Base-by-base conservation (phyloP, 2,888 invertebrate species). In the Pammene aurita region DNA sequence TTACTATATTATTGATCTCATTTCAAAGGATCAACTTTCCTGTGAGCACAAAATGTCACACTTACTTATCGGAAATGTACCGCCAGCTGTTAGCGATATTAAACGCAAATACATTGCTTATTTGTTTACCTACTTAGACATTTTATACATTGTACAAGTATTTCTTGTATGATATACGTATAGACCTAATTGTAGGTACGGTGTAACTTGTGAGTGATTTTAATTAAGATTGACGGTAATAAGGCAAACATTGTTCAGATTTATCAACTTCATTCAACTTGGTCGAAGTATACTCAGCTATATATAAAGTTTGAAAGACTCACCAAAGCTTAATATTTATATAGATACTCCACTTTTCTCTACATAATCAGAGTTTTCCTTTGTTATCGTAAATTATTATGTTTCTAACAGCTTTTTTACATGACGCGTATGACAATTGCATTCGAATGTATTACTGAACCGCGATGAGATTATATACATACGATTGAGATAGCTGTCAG, bases 41-140 rank as follows among this genome's bases (percentile, higher is more conserved):
- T 48, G 38, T 10, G 54, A 56, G 35, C 55, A 48, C 57, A 46
- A 67, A 61, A 54, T 63, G 38, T 61, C 62, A 14, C 66, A n/a
- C 4, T 26, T 35, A 66, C 52, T 71, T 73, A 76, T 78, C 75
- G 68, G 74, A 77, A 80, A 78, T 80, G 77, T 72, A 72, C 66
- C 60, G 58, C 60, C 80, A 79, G 76, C 77, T 78, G 78, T 64
- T 64, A 52, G 46, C 52, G 71, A 72, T 74, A 75, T 75, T 73
- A 74, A 74, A 75, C 72, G 73, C 72, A 75, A 74, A 74, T 74
- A 70, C 62, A 60, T 54, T 56, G 67, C 67, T 70, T 60, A 62
- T 52, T 52, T 60, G 18, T 68, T 60, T 67, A 50, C 67, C 26
- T 26, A 26, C 26, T 26, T 26, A 26, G 2, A 26, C 26, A 26